Percentiles rank a stretch among this genome's conserved stretches.
phyloP scores from a whole-genome alignment of 2,797 vertebrate genomes.

The Tenualosa thibaudeaui region DNA sequence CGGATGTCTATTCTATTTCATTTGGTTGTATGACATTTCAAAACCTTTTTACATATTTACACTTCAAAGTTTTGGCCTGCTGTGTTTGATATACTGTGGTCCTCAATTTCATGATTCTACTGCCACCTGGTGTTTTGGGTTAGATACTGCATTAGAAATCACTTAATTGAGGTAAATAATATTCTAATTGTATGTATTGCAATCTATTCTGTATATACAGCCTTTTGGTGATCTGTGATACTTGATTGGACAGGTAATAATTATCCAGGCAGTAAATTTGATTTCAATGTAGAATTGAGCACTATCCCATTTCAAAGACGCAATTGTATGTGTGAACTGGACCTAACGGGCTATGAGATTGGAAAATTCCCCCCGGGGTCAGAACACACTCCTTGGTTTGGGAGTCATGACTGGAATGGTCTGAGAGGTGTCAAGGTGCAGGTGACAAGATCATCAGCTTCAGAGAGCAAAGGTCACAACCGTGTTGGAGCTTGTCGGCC shows the following conservation, averaged over 20 bases:
- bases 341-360: not conserved
- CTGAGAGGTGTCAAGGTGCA: constrained; percentile 55
- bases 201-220: not conserved
- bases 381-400: not conserved
- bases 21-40: constrained; percentile 34
- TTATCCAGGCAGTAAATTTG: not conserved
- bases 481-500: constrained; percentile 51
- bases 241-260: not conserved
- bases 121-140: constrained; percentile 65
- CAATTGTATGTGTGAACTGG: not conserved
- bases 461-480: constrained; percentile 48
- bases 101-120: constrained; percentile 44
- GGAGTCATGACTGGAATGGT: not conserved
- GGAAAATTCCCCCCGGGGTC: not conserved
- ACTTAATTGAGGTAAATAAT: not conserved
- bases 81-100: not conserved
- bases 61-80: constrained; percentile 26
- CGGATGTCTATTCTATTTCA: not conserved
- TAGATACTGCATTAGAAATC: not conserved
- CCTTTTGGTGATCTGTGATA: not conserved
- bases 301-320: not conserved
- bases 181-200: not conserved
- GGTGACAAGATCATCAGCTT: constrained; percentile 55
- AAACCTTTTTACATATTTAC: constrained; percentile 26
- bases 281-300: not conserved